Conservation (phyloP, 2,797 vertebrate species). For the Benthosema pterotum region DNA sequence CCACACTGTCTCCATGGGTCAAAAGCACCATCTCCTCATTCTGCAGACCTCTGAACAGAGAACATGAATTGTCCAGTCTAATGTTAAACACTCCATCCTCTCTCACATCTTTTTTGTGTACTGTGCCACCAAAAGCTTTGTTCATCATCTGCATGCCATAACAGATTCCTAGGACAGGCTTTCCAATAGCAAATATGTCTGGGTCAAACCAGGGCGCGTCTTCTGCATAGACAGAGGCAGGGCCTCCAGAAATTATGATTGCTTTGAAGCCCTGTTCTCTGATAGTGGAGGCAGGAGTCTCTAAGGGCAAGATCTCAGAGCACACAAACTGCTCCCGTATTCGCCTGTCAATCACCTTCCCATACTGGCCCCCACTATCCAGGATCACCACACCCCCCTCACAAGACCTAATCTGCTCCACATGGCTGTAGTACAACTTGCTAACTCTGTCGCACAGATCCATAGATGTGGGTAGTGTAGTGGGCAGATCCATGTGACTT, state of each 20-base stretch:
- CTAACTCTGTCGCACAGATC: conserved; percentile 97
- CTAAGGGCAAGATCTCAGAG: conserved; percentile 95
- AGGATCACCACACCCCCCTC: conserved; percentile 97
- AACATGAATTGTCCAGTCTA: conserved; percentile 94
- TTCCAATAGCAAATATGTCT: conserved; percentile 97
- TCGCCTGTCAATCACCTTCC: conserved; percentile 95
- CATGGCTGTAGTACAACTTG: conserved; percentile 88
- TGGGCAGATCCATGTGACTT: too few species aligned
- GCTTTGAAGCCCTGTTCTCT: conserved; percentile 96
- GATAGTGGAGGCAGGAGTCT: conserved; percentile 96
- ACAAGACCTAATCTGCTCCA: conserved; percentile 90
- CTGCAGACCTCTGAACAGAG: conserved; percentile 92
- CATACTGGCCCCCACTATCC: conserved; percentile 96
- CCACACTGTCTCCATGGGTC: conserved; percentile 89
- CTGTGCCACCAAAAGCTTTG: conserved; percentile 97
- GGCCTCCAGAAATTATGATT: conserved; percentile 97
- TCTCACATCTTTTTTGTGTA: conserved; percentile 94
- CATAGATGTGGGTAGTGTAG: conserved; percentile 83
- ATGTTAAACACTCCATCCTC: conserved; percentile 97
- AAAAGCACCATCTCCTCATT: conserved; percentile 89
- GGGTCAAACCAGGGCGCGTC: conserved; percentile 98
- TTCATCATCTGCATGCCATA: conserved; percentile 95
- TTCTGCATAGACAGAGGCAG: conserved; percentile 97
- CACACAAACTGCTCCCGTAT: conserved; percentile 93
- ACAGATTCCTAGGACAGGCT: conserved; percentile 89